Percentiles rank a stretch among this genome's conserved stretches.
These are phyloP conservation scores for Habrosyne pyritoides DNA, from an alignment of 2,888 invertebrate species.

Conservation along the genomic window DNA sequence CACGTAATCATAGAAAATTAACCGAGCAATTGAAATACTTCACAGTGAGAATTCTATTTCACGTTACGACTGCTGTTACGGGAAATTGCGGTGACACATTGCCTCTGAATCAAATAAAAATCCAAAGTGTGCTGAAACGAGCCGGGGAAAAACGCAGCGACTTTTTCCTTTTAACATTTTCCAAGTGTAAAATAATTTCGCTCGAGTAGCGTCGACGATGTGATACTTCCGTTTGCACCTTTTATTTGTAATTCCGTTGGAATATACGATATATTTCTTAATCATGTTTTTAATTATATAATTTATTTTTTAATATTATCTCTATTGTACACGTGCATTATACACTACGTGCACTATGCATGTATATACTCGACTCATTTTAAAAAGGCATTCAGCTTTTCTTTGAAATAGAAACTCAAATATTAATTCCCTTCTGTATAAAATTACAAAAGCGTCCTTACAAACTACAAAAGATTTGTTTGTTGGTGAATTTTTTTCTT, in stretches of 20 bases:
- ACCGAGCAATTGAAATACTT: slow-evolving; percentile 26
- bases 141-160: slow-evolving; percentile 1
- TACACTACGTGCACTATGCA: no score
- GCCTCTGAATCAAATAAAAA: slow-evolving; percentile 1
- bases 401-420: slow-evolving; percentile 31
- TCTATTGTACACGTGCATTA: neutral
- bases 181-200: slow-evolving; percentile 1
- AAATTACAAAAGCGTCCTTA: slow-evolving; percentile 22
- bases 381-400: slow-evolving; percentile 21
- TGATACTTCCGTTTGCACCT: neutral
- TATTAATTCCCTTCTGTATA: slow-evolving; percentile 26
- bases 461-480: slow-evolving; percentile 29
- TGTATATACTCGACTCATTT: no score
- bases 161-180: neutral
- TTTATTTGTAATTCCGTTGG: neutral
- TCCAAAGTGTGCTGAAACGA: slow-evolving; percentile 2
- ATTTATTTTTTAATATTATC: neutral
- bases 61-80: slow-evolving; percentile 17
- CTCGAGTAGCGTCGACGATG: slow-evolving; percentile 1
- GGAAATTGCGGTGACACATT: slow-evolving; percentile 11
- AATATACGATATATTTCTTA: neutral
- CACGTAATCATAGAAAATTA: slow-evolving; percentile 28
- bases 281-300: neutral
- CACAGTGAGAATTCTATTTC: slow-evolving; percentile 26
- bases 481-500: slow-evolving; percentile 25